Evolutionary conservation across 1,140 invertebrate species (phyloP).

Genomic region (Lepidurus arcticus): DNA sequence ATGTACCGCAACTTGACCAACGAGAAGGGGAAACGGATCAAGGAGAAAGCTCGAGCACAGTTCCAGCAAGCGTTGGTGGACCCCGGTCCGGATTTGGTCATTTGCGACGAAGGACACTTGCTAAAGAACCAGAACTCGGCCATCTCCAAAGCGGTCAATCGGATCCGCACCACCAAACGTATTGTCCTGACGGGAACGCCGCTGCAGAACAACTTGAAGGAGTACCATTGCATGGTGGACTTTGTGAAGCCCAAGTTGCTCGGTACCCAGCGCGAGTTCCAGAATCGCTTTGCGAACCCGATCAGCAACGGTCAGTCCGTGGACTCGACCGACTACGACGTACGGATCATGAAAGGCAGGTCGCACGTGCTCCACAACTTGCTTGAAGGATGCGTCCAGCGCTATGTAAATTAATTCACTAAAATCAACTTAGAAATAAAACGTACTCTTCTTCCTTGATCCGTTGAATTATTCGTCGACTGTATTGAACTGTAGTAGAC

Average conservation of each 20-base stretch:
- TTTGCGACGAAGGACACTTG: conserved; percentile 92
- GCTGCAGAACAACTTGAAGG: conserved; percentile 89
- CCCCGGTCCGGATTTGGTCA: conserved; percentile 80
- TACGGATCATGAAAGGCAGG: conserved; percentile 88
- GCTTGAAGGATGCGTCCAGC: conserved; percentile 68
- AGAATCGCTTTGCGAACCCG: conserved; percentile 86
- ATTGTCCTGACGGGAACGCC: conserved; percentile 93
- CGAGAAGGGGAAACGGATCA: conserved; percentile 48
- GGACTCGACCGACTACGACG: conserved; percentile 82
- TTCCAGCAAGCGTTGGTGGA: conserved; percentile 60
- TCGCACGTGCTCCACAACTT: conserved; percentile 90
- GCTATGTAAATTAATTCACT: too few relatives aligned
- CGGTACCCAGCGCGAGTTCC: conserved; percentile 80
- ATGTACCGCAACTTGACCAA: conserved; percentile 79
- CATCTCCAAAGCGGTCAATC: conserved; percentile 75
- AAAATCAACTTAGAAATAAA: too few relatives aligned
- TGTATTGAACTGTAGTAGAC: too few relatives aligned
- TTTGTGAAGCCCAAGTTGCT: conserved; percentile 92
- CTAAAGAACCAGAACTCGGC: conserved; percentile 85
- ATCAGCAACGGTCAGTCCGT: conserved; percentile 93
- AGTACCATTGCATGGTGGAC: conserved; percentile 96
- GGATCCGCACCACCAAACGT: conserved; percentile 67
- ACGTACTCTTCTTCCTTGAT: too few relatives aligned
- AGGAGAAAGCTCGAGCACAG: conserved; percentile 47
- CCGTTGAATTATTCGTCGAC: too few relatives aligned